These are phyloP conservation scores for Microdon myrmicae DNA, from an alignment of 2,888 invertebrate species.

Conservation along the genomic window DNA sequence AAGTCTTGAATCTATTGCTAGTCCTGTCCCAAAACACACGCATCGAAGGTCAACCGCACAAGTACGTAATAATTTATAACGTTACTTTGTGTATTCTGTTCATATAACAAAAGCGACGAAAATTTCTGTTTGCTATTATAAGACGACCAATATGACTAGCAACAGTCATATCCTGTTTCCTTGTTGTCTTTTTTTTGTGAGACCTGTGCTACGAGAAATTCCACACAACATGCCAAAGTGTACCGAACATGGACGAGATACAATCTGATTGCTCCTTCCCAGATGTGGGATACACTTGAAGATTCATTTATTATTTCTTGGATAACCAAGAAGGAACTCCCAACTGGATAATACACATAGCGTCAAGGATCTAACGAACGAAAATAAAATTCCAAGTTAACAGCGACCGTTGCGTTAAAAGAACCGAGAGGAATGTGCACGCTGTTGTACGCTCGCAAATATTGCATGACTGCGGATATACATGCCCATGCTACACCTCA, in stretches of 20 bases:
- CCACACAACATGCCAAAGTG: constrained; percentile 32
- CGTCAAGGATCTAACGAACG: constrained; percentile 20
- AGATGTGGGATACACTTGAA: constrained; percentile 25
- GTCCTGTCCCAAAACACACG: background rate
- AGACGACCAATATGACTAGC: too few relatives aligned
- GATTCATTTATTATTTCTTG: constrained; percentile 51
- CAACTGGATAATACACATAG: constrained; percentile 33
- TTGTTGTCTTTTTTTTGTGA: too few relatives aligned
- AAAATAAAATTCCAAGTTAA: constrained; percentile 45
- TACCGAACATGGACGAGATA: constrained; percentile 16
- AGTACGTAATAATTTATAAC: constrained; percentile 49
- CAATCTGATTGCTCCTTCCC: constrained; percentile 36
- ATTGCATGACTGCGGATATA: constrained; percentile 39
- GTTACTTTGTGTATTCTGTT: constrained; percentile 46
- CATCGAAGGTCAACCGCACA: constrained; percentile 46
- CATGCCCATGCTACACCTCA: too few relatives aligned
- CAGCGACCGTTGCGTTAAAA: constrained; percentile 8
- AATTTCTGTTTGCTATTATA: constrained; percentile 24
- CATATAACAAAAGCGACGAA: constrained; percentile 19
- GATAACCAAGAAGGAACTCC: constrained; percentile 41
- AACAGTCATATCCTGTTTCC: too few relatives aligned
- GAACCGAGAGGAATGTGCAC: constrained; percentile 2
- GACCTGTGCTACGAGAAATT: constrained; percentile 39
- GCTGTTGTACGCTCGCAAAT: constrained; percentile 29
- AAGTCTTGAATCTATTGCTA: constrained; percentile 39